A percentile compares a stretch with the other conserved stretches of the same genome.
Conservation (phyloP, 2,113 vertebrate species). For the Calidris pygmaea region DNA sequence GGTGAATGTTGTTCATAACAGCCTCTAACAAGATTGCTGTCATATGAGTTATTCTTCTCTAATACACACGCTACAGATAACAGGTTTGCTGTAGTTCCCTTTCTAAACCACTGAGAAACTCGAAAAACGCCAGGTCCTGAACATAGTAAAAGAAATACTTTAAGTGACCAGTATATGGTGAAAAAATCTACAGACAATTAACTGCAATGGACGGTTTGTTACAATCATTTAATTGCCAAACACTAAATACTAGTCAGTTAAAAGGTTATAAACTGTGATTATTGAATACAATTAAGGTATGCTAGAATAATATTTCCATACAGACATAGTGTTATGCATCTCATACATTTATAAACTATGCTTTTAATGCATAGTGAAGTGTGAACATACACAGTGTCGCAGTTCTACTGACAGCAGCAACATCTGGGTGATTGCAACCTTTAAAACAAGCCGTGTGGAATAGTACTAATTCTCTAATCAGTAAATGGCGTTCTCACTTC, state of each 20-base stretch:
- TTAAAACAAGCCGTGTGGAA: slow-evolving; percentile 5
- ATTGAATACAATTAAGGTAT: not conserved
- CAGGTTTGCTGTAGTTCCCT: not conserved
- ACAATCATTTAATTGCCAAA: not conserved
- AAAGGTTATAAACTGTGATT: slow-evolving; percentile 17
- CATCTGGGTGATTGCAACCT: not conserved
- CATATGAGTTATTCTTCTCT: slow-evolving; percentile 8
- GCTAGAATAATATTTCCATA: slow-evolving; percentile 12
- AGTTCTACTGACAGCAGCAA: not conserved
- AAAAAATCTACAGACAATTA: not conserved
- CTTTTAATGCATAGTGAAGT: not conserved
- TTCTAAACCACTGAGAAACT: not conserved
- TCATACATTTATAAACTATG: slow-evolving; percentile 30
- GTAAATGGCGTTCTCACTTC: not conserved
- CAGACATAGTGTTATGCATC: not conserved
- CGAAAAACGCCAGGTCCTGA: not conserved
- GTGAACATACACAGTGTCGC: not conserved
- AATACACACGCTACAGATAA: not conserved
- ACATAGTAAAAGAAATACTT: not conserved
- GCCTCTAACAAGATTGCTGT: not conserved
- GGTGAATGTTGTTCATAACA: not conserved
- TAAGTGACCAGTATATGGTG: not conserved
- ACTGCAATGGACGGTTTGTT: not conserved
- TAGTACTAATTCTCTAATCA: not conserved
- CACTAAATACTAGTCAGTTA: slow-evolving; percentile 12